Evolutionary conservation across 2,797 vertebrate genomes (phyloP).

Genomic region (Podarcis lilfordi): DNA sequence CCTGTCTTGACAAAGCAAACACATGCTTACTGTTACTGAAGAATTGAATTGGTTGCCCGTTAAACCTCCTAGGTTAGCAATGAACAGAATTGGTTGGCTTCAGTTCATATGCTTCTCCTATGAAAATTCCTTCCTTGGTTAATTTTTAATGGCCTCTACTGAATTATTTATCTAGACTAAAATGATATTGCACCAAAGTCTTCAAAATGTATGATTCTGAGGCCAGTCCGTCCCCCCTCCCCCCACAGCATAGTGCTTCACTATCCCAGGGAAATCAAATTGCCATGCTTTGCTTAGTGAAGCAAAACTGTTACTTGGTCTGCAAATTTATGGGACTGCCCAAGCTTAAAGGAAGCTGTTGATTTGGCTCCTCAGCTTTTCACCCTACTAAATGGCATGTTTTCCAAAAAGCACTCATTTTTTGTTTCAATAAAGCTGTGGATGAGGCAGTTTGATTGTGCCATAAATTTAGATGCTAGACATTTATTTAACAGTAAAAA

Average conservation of each 20-base stretch:
- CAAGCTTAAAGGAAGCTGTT: conserved; percentile 45
- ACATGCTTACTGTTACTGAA: conserved; percentile 56
- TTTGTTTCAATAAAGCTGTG: conserved; percentile 50
- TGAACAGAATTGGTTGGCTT: conserved; percentile 48
- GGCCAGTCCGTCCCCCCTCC: conserved; percentile 32
- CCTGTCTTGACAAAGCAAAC: conserved; percentile 50
- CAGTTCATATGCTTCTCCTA: conserved; percentile 39
- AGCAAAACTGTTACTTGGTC: conserved; percentile 62
- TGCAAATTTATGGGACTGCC: conserved; percentile 54
- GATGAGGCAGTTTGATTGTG: conserved; percentile 53
- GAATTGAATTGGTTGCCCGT: conserved; percentile 58
- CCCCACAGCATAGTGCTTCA: conserved; percentile 36
- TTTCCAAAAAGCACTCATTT: conserved; percentile 53
- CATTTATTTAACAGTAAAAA: conserved; percentile 51
- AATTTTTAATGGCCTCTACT: conserved; percentile 69
- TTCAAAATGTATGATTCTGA: conserved; percentile 64
- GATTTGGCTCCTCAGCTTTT: conserved; percentile 27
- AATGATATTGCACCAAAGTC: conserved; percentile 65
- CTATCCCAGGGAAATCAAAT: conserved; percentile 62
- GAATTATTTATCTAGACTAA: conserved; percentile 72
- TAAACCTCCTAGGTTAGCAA: conserved; percentile 51
- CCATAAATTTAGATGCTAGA: conserved; percentile 46
- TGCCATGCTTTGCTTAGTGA: conserved; percentile 65
- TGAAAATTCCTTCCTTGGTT: conserved; percentile 65
- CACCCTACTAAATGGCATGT: conserved; percentile 40